Base-by-base conservation (phyloP, 2,888 invertebrate species). In the Synanthedon vespiformis region DNA sequence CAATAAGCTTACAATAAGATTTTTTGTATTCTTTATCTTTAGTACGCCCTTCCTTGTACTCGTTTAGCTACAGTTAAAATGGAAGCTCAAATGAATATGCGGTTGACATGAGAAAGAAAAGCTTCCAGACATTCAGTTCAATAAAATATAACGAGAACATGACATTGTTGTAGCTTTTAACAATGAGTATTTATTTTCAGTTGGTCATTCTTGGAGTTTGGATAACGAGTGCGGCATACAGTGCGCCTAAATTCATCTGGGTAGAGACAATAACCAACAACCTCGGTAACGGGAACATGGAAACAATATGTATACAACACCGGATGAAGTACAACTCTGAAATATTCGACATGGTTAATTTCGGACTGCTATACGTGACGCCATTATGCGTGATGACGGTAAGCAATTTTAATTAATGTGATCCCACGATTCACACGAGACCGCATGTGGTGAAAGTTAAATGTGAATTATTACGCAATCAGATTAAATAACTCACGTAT, bases 311-410 rank as follows among this genome's bases (percentile, higher is more conserved):
- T 74, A 90, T 93, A 51, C 88, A 92, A 6, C 92, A 94, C 66
- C 89, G 94, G 4, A 90, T 91, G 75, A 92, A 93, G 76, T 95
- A 92, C 77, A 92, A 94, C 72, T 93, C 94, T 0, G 91, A 93
- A 68, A 72, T 93, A 47, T 91, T 94, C 71, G 94, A 95, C 71
- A 91, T 93, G 77, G 91, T 94, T 58, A 95, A 95, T 80, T 93
- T 96, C 65, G 91, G 93, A 5, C 88, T 96, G 8, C 91, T 96
- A 56, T 96, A 96, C 77, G 89, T 94, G 48, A 88, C 95, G 44
- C 97, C 97, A 0, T 80, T 97, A 51, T 84, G 91, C 51, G 91
- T 95, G 27, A 95, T 97, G 91, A 91, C 90, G 84, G 92, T 92
- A 70, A 89, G 91, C 81, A 52, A 8, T 48, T 41, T 22, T 13